phyloP scores from a whole-genome alignment of 2,113 vertebrate species.

The Eurypyga helias region DNA sequence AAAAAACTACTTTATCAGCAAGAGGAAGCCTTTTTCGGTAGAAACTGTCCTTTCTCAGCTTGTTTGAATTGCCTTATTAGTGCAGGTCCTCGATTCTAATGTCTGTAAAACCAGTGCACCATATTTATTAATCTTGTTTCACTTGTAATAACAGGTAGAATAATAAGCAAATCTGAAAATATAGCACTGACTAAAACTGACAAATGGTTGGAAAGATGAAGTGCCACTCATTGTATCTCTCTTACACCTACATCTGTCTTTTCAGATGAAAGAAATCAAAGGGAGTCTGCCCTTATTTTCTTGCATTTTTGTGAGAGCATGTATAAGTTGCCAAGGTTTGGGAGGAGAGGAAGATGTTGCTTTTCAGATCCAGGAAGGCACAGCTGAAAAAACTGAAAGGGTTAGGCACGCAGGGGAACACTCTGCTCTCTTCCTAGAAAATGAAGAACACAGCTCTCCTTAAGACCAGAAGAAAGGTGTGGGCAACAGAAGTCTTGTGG shows the following conservation, averaged over 20 bases:
- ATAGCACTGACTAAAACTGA: not conserved
- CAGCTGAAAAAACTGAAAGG: not conserved
- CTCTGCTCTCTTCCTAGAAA: not conserved
- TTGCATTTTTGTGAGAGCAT: not conserved
- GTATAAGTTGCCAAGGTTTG: not conserved
- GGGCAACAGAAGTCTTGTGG: not conserved
- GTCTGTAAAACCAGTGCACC: not conserved
- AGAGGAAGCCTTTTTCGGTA: not conserved
- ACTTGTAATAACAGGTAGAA: not conserved
- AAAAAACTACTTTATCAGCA: not conserved
- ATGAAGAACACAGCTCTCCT: not conserved
- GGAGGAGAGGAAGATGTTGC: not conserved
- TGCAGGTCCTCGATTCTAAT: not conserved
- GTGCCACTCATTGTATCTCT: not conserved
- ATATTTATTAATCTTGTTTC: not conserved
- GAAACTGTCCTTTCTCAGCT: not conserved
- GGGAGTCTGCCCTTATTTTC: conserved; percentile 14
- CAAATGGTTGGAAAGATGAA: not conserved
- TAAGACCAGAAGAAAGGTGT: not conserved
- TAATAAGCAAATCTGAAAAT: conserved; percentile 21
- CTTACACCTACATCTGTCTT: conserved; percentile 12
- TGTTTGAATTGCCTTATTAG: not conserved
- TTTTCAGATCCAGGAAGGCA: not conserved
- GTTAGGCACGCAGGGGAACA: not conserved
- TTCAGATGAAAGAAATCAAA: not conserved